Conservation (phyloP, 2,888 invertebrate genomes). For the Ceraclea dissimilis region DNA sequence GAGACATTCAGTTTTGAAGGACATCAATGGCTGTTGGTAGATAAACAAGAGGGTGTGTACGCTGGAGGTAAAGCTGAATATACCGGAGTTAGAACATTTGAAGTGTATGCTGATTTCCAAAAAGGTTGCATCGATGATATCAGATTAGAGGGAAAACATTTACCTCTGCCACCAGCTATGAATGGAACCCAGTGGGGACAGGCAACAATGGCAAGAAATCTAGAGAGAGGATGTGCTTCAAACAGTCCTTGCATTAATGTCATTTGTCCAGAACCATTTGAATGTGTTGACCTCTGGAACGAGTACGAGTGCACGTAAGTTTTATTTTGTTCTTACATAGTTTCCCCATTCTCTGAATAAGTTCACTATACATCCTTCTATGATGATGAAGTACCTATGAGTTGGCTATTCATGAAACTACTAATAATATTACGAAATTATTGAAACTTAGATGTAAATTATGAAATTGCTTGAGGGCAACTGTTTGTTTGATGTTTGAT, state of each 20-base stretch:
- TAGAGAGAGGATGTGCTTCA: slow-evolving; percentile 88
- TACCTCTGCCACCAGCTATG: slow-evolving; percentile 90
- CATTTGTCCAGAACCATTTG: slow-evolving; percentile 87
- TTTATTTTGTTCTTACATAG: slow-evolving; percentile 22
- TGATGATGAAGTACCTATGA: too few species aligned
- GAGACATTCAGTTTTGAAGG: slow-evolving; percentile 86
- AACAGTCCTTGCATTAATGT: slow-evolving; percentile 93
- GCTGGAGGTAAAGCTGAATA: slow-evolving; percentile 95
- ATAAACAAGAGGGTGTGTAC: slow-evolving; percentile 91
- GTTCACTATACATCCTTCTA: not conserved
- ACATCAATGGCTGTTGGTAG: slow-evolving; percentile 87
- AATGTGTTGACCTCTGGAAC: slow-evolving; percentile 96
- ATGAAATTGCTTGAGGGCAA: too few species aligned
- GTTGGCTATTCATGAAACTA: too few species aligned
- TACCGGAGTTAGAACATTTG: slow-evolving; percentile 87
- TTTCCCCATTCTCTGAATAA: too few species aligned
- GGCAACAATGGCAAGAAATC: slow-evolving; percentile 86
- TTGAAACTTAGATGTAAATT: too few species aligned
- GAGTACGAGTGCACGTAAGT: slow-evolving; percentile 98
- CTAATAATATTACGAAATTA: too few species aligned
- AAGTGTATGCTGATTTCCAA: slow-evolving; percentile 90
- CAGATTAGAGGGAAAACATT: slow-evolving; percentile 87
- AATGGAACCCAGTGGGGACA: slow-evolving; percentile 95
- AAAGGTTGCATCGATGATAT: slow-evolving; percentile 71
- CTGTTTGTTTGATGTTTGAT: too few species aligned